Base-by-base conservation (phyloP, 2,888 invertebrate species). In the Andrena dorsata region DNA sequence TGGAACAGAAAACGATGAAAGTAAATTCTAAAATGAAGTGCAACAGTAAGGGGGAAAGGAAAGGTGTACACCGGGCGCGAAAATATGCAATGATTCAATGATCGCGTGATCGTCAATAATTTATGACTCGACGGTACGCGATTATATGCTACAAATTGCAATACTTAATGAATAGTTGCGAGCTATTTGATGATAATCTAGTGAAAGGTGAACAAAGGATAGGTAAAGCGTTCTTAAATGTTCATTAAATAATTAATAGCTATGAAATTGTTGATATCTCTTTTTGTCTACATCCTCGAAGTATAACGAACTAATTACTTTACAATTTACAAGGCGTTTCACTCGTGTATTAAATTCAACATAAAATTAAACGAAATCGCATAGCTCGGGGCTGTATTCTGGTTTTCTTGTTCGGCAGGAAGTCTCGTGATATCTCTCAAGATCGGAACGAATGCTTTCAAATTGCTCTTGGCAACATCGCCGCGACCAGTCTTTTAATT, bases 81-180 rank as follows among this genome's bases (percentile, higher is more conserved):
- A 66, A 32, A 35, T 35, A 13, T 23, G 20, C 23, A 53, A 35
- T 13, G 32, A 26, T 56, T 35, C 23, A 32, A 56, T 35, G 53
- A 68, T 56, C 32, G 35, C 56, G 35, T 53, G 68, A 56, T 56
- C 53, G n/a, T 35, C 68, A 53, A 53, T 56, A 53, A 68, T 68
- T 68, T 56, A 53, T 53, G 8, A 56, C 41, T 28, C 30, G 32
- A 69, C 56, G 35, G 28, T 28, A 26, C 26, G 10, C 56, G 69
- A 28, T 69, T 69, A 69, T 69, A 20, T 53, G 26, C 13, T 69
- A 35, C 56, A 47, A 69, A 41, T 53, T 41, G 10, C 35, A 26
- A 41, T 8, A 26, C 26, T 16, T 56, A 69, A 69, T 69, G 56
- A 53, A n/a, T 32, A 69, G 41, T 26, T 56, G 35, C 53, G n/a